phyloP scores from a whole-genome alignment of 1,140 invertebrate species.

The Whitmania pigra region DNA sequence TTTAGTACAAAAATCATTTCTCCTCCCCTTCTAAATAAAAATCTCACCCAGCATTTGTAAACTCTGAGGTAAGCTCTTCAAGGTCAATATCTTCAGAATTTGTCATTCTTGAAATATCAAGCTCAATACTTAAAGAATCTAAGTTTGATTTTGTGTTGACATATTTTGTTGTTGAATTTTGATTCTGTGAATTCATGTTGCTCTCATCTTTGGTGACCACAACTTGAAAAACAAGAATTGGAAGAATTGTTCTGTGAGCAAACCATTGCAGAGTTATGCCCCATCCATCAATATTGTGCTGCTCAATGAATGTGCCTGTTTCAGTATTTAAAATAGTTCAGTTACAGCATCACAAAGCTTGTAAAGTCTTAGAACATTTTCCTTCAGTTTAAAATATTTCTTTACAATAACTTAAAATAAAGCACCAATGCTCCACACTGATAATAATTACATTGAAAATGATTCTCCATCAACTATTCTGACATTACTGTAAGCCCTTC shows the following conservation, averaged over 20 bases:
- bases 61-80: neutral
- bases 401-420: neutral
- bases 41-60: neutral
- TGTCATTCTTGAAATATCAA: neutral
- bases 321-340: neutral
- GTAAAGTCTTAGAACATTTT: neutral
- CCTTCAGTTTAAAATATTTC: neutral
- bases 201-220: no score
- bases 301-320: conserved; percentile 1
- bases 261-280: neutral
- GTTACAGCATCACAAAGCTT: neutral
- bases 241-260: neutral
- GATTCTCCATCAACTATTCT: neutral
- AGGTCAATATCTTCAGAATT: neutral
- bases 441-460: no score
- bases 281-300: neutral
- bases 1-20: neutral
- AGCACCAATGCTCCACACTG: neutral
- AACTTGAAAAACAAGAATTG: neutral
- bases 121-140: neutral
- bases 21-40: neutral
- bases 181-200: neutral
- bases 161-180: neutral
- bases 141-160: neutral
- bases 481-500: neutral